Evolutionary conservation across 2,888 invertebrate genomes (phyloP), one percentile per base, ranked within the genome.

Genomic region (Mystacides longicornis): DNA sequence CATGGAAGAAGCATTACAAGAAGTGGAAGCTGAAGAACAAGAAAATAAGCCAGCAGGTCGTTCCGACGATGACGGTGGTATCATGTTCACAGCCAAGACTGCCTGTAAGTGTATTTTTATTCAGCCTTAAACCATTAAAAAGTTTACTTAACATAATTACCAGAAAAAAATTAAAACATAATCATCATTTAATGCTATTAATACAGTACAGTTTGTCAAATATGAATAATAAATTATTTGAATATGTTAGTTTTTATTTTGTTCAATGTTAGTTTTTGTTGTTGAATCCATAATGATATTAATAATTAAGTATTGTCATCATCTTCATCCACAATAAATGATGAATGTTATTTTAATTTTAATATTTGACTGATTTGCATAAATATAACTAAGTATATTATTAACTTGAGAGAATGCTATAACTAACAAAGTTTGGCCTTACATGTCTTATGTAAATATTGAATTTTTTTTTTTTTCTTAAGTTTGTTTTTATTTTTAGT

Each of bases 1-100:
- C 77, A 87, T 89, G 73, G 87, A 87, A 69, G 89, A 89, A 71
- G 88, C 89, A 61, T 79, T 90, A 59, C 86, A 86, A 70, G 85
- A 85, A 71, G 74, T 75, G 62, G 74, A 71, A 60, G 72, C 71
- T 58, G 81, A 81, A 62, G 79, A 76, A 14, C 73, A 72, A 37
- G 81, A 80, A 49, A 72, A 75, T 11, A 77, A 73, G 63, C 78
- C 78, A 2, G 79, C 76, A 22, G 74, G 77, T 4, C 74, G 79
- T 62, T 78, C 81, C 50, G 85, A 85, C 63, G 91, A 91, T 66
- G 91, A 92, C 69, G 87, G 87, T 72, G 90, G 90, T 67, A 89
- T 93, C 64, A 92, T 89, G 62, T 93, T 93, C 71, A 92, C 91
- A 65, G 93, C 91, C 60, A 87, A 89, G 77, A 86, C 89, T 70